Evolutionary conservation across 2,888 invertebrate genomes (phyloP), one percentile per base, ranked within the genome.

Genomic region (Cephonodes hylas): DNA sequence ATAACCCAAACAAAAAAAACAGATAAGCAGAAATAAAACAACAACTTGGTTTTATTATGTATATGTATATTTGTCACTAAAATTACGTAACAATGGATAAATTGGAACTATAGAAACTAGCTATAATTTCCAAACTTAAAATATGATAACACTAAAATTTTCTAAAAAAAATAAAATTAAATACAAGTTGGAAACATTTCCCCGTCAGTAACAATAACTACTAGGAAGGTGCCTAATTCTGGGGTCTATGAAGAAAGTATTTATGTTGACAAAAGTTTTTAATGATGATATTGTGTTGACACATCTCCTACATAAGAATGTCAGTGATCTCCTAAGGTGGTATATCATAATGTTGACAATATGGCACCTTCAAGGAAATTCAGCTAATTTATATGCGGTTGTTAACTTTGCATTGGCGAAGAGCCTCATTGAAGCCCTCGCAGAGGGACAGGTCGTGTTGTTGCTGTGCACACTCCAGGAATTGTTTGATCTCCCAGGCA

Each of bases 351-450:
- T 76, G 59, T 20, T 3, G 42, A 42, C 23, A 62, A n/a, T 60
- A 63, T 59, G 64, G 75, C 79, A 82, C 79, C 75, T 64, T 68
- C 60, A 63, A 65, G 23, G 31, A 62, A 42, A 57, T 18, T 64
- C n/a, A 63, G 65, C 66, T 56, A 60, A 62, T 82, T 88, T 93
- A 94, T 83, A 95, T 79, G 94, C 96, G 95, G 89, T 97, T 94
- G 83, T 95, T 94, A 69, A 94, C 76, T 93, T 98, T 98, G 96
- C 99, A 99, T 85, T 99, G 98, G 78, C 97, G 96, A 65, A 99
- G 93, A 61, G 99, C 99, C 86, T 99, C 99, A 83, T 99, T 99
- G 91, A 99, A 99, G 64, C 99, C 99, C 84, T 98, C 97, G 83
- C 99, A 99, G 18, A 99, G 93, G 0, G 96, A 94, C 60, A 99